Base-by-base conservation (phyloP, 1,140 invertebrate species). In the Battus philenor region DNA sequence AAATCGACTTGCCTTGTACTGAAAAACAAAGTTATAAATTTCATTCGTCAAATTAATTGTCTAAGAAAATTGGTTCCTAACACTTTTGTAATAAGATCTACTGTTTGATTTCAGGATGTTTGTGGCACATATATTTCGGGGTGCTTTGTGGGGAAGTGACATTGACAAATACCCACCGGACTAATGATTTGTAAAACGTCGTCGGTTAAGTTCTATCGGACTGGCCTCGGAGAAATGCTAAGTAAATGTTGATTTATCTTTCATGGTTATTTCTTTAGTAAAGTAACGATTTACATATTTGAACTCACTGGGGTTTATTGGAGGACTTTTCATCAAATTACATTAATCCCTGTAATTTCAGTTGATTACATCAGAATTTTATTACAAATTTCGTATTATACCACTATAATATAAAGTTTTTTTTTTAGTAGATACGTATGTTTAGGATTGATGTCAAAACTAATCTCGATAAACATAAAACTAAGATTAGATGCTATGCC, bases 1-100 rank as follows among this genome's bases (percentile, higher is more conserved):
- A 62, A 71, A 71, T 71, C 68, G 68, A 71, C 64, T 71, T 71
- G 59, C 57, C 64, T 66, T 71, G 64, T 71, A 71, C 54, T 47
- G 39, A 3, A 33, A 29, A 44, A 52, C 68, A 59, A 65, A 58
- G 29, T 65, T 69, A 50, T 56, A n/a, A 15, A 50, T 32, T 47
- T 33, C 50, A 11, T 36, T 50, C 47, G 7, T 18, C 36, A 27
- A 50, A 29, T 27, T 50, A 2, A 10, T 13, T 11, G 4, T 29
- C 4, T 41, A 2, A 1, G 34, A 7, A 53, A 57, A 34, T 31
- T 38, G 12, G 13, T 9, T 45, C 32, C 45, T 69, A 56, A 12
- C n/a, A 2, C 3, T 12, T 24, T 20, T 3, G 9, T 5, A 0
- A 32, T 44, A 50, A 36, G 6, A 27, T 5, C 8, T 38, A 45